Percentiles rank a stretch among this genome's conserved stretches.
These are phyloP conservation scores for Scophthalmus maximus DNA, from an alignment of 2,113 vertebrate genomes.

Conservation along the genomic window DNA sequence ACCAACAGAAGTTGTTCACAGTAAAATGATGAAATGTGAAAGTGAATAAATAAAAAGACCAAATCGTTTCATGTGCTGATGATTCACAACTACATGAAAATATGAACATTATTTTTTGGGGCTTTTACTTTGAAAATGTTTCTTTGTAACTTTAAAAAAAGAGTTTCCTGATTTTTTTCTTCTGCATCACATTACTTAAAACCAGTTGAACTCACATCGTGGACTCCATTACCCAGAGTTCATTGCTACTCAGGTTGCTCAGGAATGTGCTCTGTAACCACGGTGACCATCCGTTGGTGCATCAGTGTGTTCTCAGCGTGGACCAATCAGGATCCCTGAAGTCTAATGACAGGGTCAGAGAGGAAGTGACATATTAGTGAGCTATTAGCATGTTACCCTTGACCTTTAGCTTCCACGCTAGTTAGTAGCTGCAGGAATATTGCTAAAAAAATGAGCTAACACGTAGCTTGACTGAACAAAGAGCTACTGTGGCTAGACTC, in stretches of 20 bases:
- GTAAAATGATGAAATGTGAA: background rate
- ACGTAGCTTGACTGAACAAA: background rate
- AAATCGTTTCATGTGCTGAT: background rate
- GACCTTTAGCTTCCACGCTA: background rate
- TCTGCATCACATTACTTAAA: constrained; percentile 26
- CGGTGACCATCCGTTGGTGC: constrained; percentile 36
- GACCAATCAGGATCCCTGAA: constrained; percentile 20
- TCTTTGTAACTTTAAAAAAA: background rate
- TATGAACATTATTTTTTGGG: background rate
- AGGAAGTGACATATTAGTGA: background rate
- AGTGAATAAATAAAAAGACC: background rate
- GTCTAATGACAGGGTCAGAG: background rate
- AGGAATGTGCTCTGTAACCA: constrained; percentile 66
- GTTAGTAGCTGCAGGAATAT: background rate
- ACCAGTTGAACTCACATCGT: constrained; percentile 13
- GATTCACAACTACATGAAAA: background rate
- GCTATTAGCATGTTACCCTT: background rate
- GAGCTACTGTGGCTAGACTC: background rate
- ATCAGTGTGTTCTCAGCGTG: too few relatives aligned
- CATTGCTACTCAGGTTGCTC: constrained; percentile 29
- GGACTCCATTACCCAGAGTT: constrained; percentile 48
- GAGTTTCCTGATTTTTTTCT: constrained; percentile 19
- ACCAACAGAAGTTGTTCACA: constrained; percentile 11
- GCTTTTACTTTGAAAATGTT: constrained; percentile 13
- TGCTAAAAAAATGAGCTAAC: background rate